Base-by-base conservation (phyloP, 2,797 vertebrate species). In the Ispidina picta region DNA sequence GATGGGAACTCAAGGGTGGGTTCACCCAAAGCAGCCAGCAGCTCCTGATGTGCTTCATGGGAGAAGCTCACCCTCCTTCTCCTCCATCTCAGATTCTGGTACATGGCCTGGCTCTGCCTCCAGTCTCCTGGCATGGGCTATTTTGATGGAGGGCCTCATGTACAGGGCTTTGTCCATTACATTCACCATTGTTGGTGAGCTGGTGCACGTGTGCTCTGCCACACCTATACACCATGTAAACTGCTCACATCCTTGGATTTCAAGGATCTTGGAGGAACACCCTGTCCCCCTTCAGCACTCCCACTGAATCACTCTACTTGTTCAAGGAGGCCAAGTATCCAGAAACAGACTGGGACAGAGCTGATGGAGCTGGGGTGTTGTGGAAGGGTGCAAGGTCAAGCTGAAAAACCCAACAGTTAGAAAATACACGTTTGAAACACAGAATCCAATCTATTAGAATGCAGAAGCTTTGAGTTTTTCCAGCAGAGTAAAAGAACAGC, bases 131-230 rank as follows among this genome's bases (percentile, higher is more conserved):
- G 56, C 56, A 43, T 0, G 1, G n/a, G 28, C 18, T 21, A 6
- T 39, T 70, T 55, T 37, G 33, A 15, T 1, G 8, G 35, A 39
- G 10, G 20, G 9, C 41, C 58, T 74, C 19, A 25, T 0, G 0
- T 19, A 52, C 4, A 2, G 43, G 26, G 28, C 37, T 72, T 29
- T 17, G 19, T 33, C 18, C 1, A 1, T 11, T 37, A 16, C 5
- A 2, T 31, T 25, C 6, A 0, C 51, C 14, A 5, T 2, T 0
- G 2, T 12, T 10, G 33, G 23, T 21, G 23, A 31, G n/a, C 63
- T 20, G 39, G 15, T 68, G 69, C 66, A 14, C 0, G 2, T 0
- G 8, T 23, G 60, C 48, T 76, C 76, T 80, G 52, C 65, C 35
- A 48, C 49, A 39, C 16, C 31, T 78, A 17, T 9, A 41, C 2